Conservation (phyloP, 1,140 invertebrate species). For the Phymastichus coffea region DNA sequence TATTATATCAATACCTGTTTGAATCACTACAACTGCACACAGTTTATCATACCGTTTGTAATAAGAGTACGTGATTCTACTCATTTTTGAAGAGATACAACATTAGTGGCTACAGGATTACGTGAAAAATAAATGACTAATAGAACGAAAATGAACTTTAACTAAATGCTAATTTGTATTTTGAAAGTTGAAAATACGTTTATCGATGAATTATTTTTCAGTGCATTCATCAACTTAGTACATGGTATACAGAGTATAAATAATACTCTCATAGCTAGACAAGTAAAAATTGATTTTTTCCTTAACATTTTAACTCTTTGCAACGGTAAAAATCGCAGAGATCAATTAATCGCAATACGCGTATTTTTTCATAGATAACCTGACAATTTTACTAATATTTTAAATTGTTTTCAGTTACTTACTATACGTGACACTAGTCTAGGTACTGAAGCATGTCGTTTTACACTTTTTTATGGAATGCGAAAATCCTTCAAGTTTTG, state of each 20-base stretch:
- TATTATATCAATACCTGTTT: slow-evolving; percentile 58
- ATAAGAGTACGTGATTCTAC: too few relatives aligned
- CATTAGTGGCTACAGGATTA: too few relatives aligned
- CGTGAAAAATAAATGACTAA: too few relatives aligned
- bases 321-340: slow-evolving; percentile 16
- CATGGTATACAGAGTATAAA: slow-evolving; percentile 11
- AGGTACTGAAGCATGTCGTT: not conserved
- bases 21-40: too few relatives aligned
- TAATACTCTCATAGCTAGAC: not conserved
- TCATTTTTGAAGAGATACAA: too few relatives aligned
- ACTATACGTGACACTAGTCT: not conserved
- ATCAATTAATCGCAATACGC: not conserved
- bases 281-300: slow-evolving; percentile 18
- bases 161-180: too few relatives aligned
- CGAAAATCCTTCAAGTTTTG: not conserved
- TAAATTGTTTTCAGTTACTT: too few relatives aligned
- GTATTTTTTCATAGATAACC: not conserved
- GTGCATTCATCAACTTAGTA: too few relatives aligned
- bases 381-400: not conserved
- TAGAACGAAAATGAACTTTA: too few relatives aligned
- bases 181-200: too few relatives aligned
- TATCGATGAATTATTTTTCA: too few relatives aligned
- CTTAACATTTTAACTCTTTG: slow-evolving; percentile 16
- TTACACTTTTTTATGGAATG: slow-evolving; percentile 5
- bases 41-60: too few relatives aligned